These are phyloP conservation scores for Drosophila nr. perissopoda DNA, from an alignment of 2,888 invertebrate species.

Conservation along the genomic window DNA sequence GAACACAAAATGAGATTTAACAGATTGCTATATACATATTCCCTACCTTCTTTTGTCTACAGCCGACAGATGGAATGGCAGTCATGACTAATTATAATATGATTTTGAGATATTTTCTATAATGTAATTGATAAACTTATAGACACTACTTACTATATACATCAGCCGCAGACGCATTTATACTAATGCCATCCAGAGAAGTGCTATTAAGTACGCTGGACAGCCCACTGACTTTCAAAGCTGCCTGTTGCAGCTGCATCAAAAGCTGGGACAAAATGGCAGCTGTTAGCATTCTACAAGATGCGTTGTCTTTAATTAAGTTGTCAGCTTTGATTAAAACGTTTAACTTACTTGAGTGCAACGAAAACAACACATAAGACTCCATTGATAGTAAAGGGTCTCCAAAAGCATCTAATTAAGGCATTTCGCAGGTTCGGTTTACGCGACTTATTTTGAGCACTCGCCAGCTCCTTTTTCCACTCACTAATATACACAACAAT, in stretches of 20 bases:
- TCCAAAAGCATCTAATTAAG: slow-evolving; percentile 89
- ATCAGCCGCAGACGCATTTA: slow-evolving; percentile 33
- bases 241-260: slow-evolving; percentile 79
- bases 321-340: background rate
- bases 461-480: slow-evolving; percentile 88
- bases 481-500: slow-evolving; percentile 85
- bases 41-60: background rate
- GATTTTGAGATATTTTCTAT: background rate
- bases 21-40: background rate
- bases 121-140: background rate
- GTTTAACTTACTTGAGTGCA: slow-evolving; percentile 81
- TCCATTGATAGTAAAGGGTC: slow-evolving; percentile 88
- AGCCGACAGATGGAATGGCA: background rate
- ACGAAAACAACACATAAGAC: slow-evolving; percentile 86
- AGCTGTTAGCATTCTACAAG: slow-evolving; percentile 82
- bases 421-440: slow-evolving; percentile 88
- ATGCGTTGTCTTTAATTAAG: slow-evolving; percentile 1
- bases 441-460: slow-evolving; percentile 86
- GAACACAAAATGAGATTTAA: background rate
- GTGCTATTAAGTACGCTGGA: slow-evolving; percentile 1
- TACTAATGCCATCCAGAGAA: slow-evolving; percentile 6
- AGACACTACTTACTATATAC: slow-evolving; percentile 13
- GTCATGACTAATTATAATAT: background rate
- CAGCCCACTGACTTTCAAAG: slow-evolving; percentile 4
- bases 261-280: slow-evolving; percentile 84